Percentiles rank a stretch among this genome's conserved stretches.
Conservation (phyloP, 2,888 invertebrate species). For the Saturnia japonica region DNA sequence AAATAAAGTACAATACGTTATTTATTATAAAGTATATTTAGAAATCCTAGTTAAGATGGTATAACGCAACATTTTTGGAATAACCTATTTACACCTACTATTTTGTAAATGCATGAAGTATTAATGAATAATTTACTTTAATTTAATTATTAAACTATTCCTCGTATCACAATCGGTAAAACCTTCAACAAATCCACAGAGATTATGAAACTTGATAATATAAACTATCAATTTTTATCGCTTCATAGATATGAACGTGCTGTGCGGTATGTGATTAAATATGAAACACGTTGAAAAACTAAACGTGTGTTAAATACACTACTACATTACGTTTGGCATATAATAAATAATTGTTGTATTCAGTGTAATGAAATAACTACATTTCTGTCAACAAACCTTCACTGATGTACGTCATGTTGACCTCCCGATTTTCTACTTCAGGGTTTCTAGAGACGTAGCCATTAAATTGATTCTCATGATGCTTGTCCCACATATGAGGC, state of each 20-base stretch:
- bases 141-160: not conserved
- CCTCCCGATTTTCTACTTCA: constrained; percentile 33
- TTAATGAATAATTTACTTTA: not conserved
- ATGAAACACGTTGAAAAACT: constrained; percentile 10
- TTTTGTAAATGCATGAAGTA: not conserved
- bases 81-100: not conserved
- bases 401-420: constrained; percentile 31
- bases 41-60: too few relatives aligned
- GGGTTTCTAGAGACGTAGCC: constrained; percentile 48
- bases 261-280: not conserved
- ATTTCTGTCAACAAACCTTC: constrained; percentile 55
- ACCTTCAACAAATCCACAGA: not conserved
- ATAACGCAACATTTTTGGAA: not conserved
- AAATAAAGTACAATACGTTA: too few relatives aligned
- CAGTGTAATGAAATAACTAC: not conserved
- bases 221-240: constrained; percentile 4
- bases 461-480: constrained; percentile 47
- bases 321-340: not conserved
- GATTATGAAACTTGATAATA: constrained; percentile 18
- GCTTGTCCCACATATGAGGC: constrained; percentile 64
- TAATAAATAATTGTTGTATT: not conserved
- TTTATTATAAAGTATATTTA: too few relatives aligned
- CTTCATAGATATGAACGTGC: not conserved
- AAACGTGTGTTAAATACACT: not conserved
- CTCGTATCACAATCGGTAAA: not conserved